These are phyloP conservation scores for Physocephala rufipes DNA, from an alignment of 2,888 invertebrate genomes.

Conservation along the genomic window DNA sequence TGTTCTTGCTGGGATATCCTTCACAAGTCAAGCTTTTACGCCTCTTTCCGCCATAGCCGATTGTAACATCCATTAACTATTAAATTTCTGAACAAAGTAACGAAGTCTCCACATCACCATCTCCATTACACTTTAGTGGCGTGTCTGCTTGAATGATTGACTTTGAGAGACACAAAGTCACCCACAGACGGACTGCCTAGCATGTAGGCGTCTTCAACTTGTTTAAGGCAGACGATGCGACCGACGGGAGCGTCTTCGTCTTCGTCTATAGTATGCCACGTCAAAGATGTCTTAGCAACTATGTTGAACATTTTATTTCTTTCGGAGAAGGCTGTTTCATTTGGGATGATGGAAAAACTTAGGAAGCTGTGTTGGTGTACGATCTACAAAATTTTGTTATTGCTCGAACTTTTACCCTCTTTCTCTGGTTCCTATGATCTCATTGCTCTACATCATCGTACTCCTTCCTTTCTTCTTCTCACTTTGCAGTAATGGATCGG, in stretches of 20 bases:
- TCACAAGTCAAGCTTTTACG: neutral
- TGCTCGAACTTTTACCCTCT: no score
- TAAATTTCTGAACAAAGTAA: slow-evolving; percentile 25
- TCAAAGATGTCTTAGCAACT: slow-evolving; percentile 5
- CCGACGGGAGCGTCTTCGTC: slow-evolving; percentile 7
- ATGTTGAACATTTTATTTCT: slow-evolving; percentile 4
- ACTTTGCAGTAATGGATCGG: no score
- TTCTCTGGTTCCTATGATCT: no score
- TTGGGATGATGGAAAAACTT: neutral
- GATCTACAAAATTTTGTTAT: neutral
- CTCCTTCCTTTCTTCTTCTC: no score
- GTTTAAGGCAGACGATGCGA: neutral
- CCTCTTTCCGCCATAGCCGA: neutral
- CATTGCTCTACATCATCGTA: no score
- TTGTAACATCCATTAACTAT: slow-evolving; percentile 20
- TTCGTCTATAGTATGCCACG: neutral
- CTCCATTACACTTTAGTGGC: neutral
- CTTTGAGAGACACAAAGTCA: slow-evolving; percentile 9
- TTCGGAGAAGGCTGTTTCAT: neutral
- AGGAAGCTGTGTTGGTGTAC: neutral
- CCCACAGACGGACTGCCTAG: neutral
- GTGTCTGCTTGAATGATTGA: slow-evolving; percentile 13
- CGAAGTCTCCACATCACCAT: slow-evolving; percentile 14
- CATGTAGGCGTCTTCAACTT: slow-evolving; percentile 11
- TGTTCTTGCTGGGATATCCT: no score